Conservation (phyloP, 2,797 vertebrate species). For the Acestrorhynchus altus region DNA sequence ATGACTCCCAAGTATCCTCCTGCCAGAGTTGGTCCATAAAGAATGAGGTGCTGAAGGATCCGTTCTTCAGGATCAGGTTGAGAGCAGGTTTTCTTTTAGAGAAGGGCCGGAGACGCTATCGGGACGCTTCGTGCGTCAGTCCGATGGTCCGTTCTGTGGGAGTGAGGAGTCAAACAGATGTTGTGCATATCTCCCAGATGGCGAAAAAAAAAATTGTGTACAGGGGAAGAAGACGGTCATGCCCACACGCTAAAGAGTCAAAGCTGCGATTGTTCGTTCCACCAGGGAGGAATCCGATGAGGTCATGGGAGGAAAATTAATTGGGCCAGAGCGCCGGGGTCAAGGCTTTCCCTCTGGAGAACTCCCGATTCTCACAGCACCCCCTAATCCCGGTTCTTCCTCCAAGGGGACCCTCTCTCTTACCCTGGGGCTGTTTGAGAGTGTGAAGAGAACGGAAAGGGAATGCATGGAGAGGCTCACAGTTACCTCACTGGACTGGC, state of each 20-base stretch:
- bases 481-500: slow-evolving; percentile 24
- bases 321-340: slow-evolving; percentile 64
- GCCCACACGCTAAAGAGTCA: slow-evolving; percentile 81
- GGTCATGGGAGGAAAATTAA: slow-evolving; percentile 83
- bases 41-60: background rate
- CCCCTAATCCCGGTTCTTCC: slow-evolving; percentile 63
- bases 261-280: slow-evolving; percentile 83
- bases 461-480: slow-evolving; percentile 43
- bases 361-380: slow-evolving; percentile 44
- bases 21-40: slow-evolving; percentile 26
- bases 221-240: slow-evolving; percentile 43
- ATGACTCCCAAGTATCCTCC: background rate
- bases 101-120: background rate
- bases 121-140: background rate
- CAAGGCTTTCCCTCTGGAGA: slow-evolving; percentile 40
- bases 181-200: slow-evolving; percentile 58
- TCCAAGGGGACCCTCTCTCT: slow-evolving; percentile 17
- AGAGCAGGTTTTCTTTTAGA: background rate
- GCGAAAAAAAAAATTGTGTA: slow-evolving; percentile 53
- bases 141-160: slow-evolving; percentile 22
- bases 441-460: slow-evolving; percentile 26
- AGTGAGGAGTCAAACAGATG: slow-evolving; percentile 60
- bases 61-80: too few species aligned
- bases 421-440: slow-evolving; percentile 39
- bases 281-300: slow-evolving; percentile 83